A percentile compares a stretch with the other conserved stretches of the same genome.
Conservation (phyloP, 2,797 vertebrate species). For the Sebastes umbrosus region DNA sequence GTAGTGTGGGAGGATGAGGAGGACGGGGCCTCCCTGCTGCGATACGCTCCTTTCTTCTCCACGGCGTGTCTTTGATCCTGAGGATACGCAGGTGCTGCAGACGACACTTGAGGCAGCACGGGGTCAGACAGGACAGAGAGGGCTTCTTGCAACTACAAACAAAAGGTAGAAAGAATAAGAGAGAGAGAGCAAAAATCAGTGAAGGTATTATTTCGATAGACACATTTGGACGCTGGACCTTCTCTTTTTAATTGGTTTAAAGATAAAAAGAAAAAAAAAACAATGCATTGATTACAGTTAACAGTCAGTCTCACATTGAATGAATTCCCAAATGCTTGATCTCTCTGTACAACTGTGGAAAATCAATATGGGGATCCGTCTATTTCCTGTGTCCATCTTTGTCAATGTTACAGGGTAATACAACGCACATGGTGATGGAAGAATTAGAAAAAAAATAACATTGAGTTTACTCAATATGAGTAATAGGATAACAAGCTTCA, state of each 20-base stretch:
- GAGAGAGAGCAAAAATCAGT: conserved; percentile 1
- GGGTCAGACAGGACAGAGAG: conserved; percentile 53
- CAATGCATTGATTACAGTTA: conserved; percentile 10
- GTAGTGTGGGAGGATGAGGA: conserved; percentile 48
- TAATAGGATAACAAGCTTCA: background rate
- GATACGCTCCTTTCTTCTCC: conserved; percentile 63
- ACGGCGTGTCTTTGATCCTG: conserved; percentile 52
- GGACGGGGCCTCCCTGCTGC: conserved; percentile 77
- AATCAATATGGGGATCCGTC: conserved; percentile 47
- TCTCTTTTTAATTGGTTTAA: background rate
- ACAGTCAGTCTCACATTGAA: background rate
- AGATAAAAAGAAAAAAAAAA: background rate
- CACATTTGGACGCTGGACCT: background rate
- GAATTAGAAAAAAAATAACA: background rate
- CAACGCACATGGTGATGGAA: background rate
- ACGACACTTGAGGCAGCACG: conserved; percentile 33
- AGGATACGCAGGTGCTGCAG: conserved; percentile 32
- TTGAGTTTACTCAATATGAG: background rate
- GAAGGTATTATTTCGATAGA: background rate
- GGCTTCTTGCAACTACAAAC: conserved; percentile 69
- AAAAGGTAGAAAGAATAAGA: background rate
- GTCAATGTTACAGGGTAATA: conserved; percentile 6
- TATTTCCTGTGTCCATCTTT: background rate
- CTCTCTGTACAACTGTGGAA: conserved; percentile 29
- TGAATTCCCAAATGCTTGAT: conserved; percentile 36